A percentile compares a stretch with the other conserved stretches of the same genome.
Conservation (phyloP, 2,888 invertebrate genomes). For the Melolontha melolontha region DNA sequence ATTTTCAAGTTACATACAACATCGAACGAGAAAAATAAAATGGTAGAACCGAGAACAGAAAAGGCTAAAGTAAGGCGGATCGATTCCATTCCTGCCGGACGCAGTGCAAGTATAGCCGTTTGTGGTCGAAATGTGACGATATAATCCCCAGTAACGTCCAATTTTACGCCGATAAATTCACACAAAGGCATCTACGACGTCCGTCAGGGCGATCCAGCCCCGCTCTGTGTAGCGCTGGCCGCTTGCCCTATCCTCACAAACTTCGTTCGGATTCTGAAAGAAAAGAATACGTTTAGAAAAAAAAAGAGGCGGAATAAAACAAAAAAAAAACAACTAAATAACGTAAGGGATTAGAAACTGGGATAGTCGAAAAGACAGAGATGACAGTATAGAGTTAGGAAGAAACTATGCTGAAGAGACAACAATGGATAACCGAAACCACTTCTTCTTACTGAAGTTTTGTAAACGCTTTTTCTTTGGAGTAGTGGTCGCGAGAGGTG, state of each 20-base stretch:
- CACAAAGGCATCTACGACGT: conserved; percentile 47
- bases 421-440: conserved; percentile 49
- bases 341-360: conserved; percentile 34
- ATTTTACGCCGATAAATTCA: conserved; percentile 52
- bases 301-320: conserved; percentile 23
- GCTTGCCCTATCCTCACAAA: conserved; percentile 30
- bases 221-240: conserved; percentile 2
- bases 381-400: conserved; percentile 2
- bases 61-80: background rate
- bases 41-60: background rate
- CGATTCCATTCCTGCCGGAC: background rate
- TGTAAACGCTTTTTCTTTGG: conserved; percentile 48
- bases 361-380: conserved; percentile 2
- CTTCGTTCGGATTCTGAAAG: conserved; percentile 31
- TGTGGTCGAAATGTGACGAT: conserved; percentile 38
- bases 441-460: conserved; percentile 49
- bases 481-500: background rate
- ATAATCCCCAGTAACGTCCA: conserved; percentile 48
- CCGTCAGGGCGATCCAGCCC: conserved; percentile 34
- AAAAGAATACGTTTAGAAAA: conserved; percentile 11
- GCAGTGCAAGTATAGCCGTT: conserved; percentile 24
- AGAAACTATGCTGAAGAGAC: conserved; percentile 42
- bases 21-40: background rate
- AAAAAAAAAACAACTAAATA: conserved; percentile 40
- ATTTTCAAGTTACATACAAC: too few species aligned